Evolutionary conservation across 2,888 invertebrate species (phyloP).

Genomic region (Drosophila niveifrons): DNA sequence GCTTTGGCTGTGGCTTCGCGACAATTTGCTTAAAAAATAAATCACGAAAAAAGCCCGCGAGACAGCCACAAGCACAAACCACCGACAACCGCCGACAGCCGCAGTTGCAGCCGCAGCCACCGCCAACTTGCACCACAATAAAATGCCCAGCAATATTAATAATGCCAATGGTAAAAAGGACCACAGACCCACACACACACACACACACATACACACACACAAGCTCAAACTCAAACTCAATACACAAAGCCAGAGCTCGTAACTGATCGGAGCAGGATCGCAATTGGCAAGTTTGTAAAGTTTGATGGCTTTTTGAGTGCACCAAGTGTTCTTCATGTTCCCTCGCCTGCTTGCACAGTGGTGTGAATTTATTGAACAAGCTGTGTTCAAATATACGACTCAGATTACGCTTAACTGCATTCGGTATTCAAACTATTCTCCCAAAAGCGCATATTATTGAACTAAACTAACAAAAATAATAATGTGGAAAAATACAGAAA

Average conservation of each 20-base stretch:
- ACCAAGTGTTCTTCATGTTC: too few species aligned
- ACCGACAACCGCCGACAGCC: slow-evolving; percentile 32
- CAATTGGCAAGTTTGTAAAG: slow-evolving; percentile 22
- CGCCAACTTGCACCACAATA: slow-evolving; percentile 63
- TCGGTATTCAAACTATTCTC: too few species aligned
- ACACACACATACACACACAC: too few species aligned
- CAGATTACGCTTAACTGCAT: too few species aligned
- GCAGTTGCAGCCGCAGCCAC: slow-evolving; percentile 49
- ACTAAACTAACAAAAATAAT: too few species aligned
- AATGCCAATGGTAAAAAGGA: slow-evolving; percentile 7
- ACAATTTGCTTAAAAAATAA: slow-evolving; percentile 83
- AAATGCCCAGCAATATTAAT: slow-evolving; percentile 43
- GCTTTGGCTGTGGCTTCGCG: slow-evolving; percentile 57
- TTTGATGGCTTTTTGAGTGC: slow-evolving; percentile 11
- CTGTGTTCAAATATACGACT: too few species aligned
- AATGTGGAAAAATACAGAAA: too few species aligned
- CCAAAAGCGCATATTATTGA: too few species aligned
- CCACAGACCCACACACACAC: neutral
- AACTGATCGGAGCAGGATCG: slow-evolving; percentile 6
- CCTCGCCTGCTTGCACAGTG: slow-evolving; percentile 13
- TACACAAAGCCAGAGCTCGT: slow-evolving; percentile 2
- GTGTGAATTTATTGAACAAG: neutral
- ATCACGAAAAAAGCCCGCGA: slow-evolving; percentile 81
- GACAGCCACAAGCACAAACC: slow-evolving; percentile 37
- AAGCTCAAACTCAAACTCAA: neutral